These are phyloP conservation scores for Pimpla rufipes DNA, from an alignment of 2,888 invertebrate genomes.

Conservation along the genomic window DNA sequence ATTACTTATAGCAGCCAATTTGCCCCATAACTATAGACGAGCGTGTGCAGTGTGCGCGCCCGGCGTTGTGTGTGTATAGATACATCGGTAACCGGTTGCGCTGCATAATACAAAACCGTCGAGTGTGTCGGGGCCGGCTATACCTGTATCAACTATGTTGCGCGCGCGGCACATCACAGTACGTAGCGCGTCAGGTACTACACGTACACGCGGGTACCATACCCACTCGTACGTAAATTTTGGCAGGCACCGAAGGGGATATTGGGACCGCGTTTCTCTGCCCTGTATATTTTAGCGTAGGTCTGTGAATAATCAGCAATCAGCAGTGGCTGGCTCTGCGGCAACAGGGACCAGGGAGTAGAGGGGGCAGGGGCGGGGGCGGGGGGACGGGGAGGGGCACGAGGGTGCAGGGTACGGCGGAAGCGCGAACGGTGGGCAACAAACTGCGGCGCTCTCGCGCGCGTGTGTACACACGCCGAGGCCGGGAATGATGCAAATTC, in stretches of 20 bases:
- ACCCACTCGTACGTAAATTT: constrained; percentile 39
- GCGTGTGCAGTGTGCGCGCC: neutral
- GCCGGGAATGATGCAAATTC: constrained; percentile 67
- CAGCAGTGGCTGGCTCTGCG: constrained; percentile 80
- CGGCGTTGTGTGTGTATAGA: constrained; percentile 3
- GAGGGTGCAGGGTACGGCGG: constrained; percentile 36
- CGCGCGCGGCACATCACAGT: constrained; percentile 21
- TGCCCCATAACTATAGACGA: constrained; percentile 17
- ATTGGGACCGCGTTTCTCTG: constrained; percentile 56
- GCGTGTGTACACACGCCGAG: constrained; percentile 63
- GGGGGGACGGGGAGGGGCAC: neutral
- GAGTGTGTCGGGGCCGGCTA: constrained; percentile 24
- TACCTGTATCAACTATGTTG: constrained; percentile 32
- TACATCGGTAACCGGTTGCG: constrained; percentile 44
- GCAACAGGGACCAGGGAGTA: constrained; percentile 46
- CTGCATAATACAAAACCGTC: constrained; percentile 51
- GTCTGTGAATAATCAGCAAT: constrained; percentile 84
- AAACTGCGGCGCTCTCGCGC: constrained; percentile 66
- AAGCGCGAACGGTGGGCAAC: constrained; percentile 66
- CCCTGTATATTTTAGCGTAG: constrained; percentile 81
- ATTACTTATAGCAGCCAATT: constrained; percentile 24
- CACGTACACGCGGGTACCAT: constrained; percentile 21
- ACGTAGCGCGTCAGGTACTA: constrained; percentile 40
- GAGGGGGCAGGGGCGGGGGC: constrained; percentile 41
- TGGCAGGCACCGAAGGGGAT: constrained; percentile 43